phyloP scores from a whole-genome alignment of 2,797 vertebrate species.

The Myripristis murdjan region DNA sequence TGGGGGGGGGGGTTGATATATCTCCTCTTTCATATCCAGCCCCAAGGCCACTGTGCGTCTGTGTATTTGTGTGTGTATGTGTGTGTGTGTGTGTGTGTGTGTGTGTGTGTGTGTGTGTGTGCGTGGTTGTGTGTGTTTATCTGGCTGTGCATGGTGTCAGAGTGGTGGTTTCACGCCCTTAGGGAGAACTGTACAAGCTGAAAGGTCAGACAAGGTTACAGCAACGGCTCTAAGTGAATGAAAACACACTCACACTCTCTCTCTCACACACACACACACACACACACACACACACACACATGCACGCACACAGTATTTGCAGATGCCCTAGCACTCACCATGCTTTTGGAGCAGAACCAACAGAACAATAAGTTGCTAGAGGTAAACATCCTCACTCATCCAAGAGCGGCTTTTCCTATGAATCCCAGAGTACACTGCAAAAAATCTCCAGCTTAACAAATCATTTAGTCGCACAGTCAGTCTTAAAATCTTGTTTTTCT shows the following conservation, averaged over 20 bases:
- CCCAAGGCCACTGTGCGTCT: conserved; percentile 22
- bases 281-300: conserved; percentile 17
- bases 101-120: conserved; percentile 21
- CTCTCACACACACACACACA: conserved; percentile 29
- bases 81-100: conserved; percentile 24
- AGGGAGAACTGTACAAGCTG: conserved; percentile 47
- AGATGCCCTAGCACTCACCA: conserved; percentile 27
- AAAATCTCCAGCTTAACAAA: too few relatives aligned
- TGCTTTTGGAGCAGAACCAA: conserved; percentile 17
- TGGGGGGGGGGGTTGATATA: conserved; percentile 24
- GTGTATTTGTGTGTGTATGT: too few relatives aligned
- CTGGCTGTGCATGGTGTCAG: conserved; percentile 57
- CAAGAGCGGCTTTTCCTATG: conserved; percentile 40
- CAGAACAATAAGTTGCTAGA: conserved; percentile 26
- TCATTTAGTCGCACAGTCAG: too few relatives aligned
- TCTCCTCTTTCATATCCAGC: conserved; percentile 33
- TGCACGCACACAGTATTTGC: too few relatives aligned
- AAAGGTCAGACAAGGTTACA: conserved; percentile 64
- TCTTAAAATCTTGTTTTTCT: too few relatives aligned
- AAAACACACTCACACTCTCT: conserved; percentile 44
- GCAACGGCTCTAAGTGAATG: conserved; percentile 47
- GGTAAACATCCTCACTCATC: conserved; percentile 32
- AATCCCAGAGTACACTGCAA: conserved; percentile 64
- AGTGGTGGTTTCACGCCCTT: conserved; percentile 55
- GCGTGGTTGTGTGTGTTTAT: conserved; percentile 52